These are phyloP conservation scores for Tenualosa ilisha DNA, from an alignment of 2,797 vertebrate genomes.

Conservation along the genomic window DNA sequence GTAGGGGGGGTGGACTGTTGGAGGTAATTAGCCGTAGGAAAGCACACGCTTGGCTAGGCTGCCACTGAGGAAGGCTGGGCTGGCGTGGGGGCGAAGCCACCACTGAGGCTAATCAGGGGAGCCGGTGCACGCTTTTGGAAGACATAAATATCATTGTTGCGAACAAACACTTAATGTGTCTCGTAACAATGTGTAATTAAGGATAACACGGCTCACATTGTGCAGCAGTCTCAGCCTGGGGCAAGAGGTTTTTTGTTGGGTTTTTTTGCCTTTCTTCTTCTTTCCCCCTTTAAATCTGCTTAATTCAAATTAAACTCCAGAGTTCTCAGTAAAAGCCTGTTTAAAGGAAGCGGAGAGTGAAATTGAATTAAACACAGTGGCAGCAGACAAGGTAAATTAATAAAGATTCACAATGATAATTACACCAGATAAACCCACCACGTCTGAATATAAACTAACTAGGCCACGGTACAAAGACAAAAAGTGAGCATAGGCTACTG, in stretches of 20 bases:
- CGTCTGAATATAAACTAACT: background rate
- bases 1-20: background rate
- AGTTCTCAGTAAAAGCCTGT: constrained; percentile 19
- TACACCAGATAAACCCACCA: background rate
- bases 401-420: constrained; percentile 5
- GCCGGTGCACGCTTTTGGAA: constrained; percentile 1
- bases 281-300: constrained; percentile 22
- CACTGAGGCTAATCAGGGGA: constrained; percentile 7
- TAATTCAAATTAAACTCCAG: constrained; percentile 30
- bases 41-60: background rate
- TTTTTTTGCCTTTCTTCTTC: background rate
- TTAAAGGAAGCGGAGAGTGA: constrained; percentile 30
- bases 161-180: constrained; percentile 38
- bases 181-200: constrained; percentile 45
- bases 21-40: background rate
- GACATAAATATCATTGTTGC: constrained; percentile 26
- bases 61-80: background rate
- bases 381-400: constrained; percentile 20
- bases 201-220: constrained; percentile 30
- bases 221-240: constrained; percentile 26
- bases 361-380: constrained; percentile 10
- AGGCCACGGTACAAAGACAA: background rate
- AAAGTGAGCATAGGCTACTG: background rate
- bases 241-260: background rate
- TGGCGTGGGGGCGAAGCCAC: background rate